phyloP scores from a whole-genome alignment of 2,888 invertebrate species.

The Halocaridina rubra region DNA sequence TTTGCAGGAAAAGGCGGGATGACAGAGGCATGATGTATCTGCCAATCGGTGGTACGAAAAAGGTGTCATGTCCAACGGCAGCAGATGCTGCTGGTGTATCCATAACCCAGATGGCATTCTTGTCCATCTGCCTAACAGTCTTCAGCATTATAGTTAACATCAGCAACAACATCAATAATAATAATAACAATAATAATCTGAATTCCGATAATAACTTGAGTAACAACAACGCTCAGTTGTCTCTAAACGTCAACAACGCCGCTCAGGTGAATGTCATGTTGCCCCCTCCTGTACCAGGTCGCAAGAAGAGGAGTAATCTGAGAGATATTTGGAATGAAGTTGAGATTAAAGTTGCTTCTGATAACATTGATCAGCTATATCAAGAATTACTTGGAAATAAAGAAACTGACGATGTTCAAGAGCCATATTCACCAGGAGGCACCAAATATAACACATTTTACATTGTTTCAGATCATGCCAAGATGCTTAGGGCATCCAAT shows the following conservation, averaged over 20 bases:
- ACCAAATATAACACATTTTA: no score
- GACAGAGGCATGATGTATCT: conserved; percentile 35
- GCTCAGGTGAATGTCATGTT: conserved; percentile 38
- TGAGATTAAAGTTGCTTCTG: not conserved
- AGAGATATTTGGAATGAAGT: not conserved
- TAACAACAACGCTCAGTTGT: conserved; percentile 55
- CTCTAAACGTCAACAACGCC: conserved; percentile 49
- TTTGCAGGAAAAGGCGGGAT: not conserved
- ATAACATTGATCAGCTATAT: not conserved
- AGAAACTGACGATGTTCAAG: no score
- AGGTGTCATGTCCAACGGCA: conserved; percentile 42
- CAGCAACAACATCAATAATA: conserved; percentile 60
- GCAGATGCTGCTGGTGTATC: conserved; percentile 49
- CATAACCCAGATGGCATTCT: conserved; percentile 55
- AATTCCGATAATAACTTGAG: conserved; percentile 40
- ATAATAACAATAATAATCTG: conserved; percentile 59
- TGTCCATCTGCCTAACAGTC: conserved; percentile 54
- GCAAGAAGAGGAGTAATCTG: not conserved
- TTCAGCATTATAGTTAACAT: conserved; percentile 59
- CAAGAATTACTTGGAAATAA: not conserved
- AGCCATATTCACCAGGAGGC: no score
- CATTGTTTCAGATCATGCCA: no score
- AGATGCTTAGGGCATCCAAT: no score
- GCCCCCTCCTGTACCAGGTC: conserved; percentile 29
- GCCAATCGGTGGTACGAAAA: conserved; percentile 33